Conservation (phyloP, 2,888 invertebrate species). For the Aquatica leii region DNA sequence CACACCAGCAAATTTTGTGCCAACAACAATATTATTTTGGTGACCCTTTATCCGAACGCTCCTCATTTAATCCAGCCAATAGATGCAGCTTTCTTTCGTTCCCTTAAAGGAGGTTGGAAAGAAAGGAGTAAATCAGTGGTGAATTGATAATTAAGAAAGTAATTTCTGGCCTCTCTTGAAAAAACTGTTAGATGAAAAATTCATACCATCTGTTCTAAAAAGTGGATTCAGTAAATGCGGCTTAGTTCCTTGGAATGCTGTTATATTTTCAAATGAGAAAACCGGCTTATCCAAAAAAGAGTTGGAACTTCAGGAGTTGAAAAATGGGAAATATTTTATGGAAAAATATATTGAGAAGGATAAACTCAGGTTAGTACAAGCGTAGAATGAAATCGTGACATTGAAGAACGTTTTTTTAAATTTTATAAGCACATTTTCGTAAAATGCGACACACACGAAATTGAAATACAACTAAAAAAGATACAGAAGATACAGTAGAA, state of each 20-base stretch:
- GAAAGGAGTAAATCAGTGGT: slow-evolving; percentile 23
- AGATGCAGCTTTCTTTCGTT: no score
- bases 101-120: slow-evolving; percentile 9
- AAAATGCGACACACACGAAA: neutral
- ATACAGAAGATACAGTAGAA: neutral
- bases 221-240: slow-evolving; percentile 14
- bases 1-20: slow-evolving; percentile 53
- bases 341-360: slow-evolving; percentile 11
- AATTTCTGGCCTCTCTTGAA: slow-evolving; percentile 15
- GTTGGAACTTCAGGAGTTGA: slow-evolving; percentile 11
- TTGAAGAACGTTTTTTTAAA: slow-evolving; percentile 5
- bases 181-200: slow-evolving; percentile 16
- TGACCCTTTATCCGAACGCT: slow-evolving; percentile 53
- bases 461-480: neutral
- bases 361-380: neutral
- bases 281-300: slow-evolving; percentile 3
- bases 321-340: slow-evolving; percentile 10
- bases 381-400: slow-evolving; percentile 12
- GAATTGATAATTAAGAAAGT: slow-evolving; percentile 17
- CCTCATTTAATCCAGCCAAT: slow-evolving; percentile 55
- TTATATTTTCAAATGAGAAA: slow-evolving; percentile 18
- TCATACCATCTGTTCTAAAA: no score
- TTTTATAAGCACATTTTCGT: slow-evolving; percentile 13
- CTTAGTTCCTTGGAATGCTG: slow-evolving; percentile 14
- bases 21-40: slow-evolving; percentile 51